Conservation (phyloP, 1,140 invertebrate genomes). For the Tyrophagus putrescentiae region DNA sequence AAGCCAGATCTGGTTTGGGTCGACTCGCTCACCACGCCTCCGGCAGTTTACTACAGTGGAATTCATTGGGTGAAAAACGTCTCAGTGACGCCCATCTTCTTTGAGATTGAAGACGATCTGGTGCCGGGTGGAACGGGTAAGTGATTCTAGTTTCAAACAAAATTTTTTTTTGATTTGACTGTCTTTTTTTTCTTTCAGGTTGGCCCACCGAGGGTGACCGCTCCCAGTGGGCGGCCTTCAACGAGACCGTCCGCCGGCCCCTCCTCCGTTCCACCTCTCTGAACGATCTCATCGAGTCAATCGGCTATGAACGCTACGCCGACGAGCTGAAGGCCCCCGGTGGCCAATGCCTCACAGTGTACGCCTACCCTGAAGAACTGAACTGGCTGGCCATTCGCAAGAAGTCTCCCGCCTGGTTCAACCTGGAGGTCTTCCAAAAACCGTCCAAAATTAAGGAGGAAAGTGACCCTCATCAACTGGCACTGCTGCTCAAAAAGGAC, state of each 20-base stretch:
- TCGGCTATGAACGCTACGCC: not conserved
- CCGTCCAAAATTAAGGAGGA: not conserved
- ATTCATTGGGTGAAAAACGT: constrained; percentile 18
- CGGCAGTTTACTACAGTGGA: not conserved
- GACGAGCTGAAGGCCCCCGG: not conserved
- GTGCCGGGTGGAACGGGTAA: not conserved
- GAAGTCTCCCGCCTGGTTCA: not conserved
- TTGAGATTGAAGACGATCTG: constrained; percentile 5
- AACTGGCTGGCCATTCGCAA: constrained; percentile 11
- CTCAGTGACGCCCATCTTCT: constrained; percentile 3
- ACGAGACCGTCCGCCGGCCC: not conserved
- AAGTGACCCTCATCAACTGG: not conserved
- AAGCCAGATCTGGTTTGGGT: not conserved
- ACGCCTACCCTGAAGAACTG: constrained; percentile 19
- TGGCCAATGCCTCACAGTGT: constrained; percentile 10
- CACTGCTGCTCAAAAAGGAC: no score
- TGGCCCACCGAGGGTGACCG: constrained; percentile 1
- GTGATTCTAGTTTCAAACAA: not conserved
- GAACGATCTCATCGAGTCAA: not conserved
- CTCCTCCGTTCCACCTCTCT: not conserved
- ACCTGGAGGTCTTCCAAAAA: constrained; percentile 2
- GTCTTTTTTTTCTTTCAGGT: not conserved
- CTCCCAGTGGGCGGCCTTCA: not conserved
- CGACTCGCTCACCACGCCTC: no score
- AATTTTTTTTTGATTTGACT: not conserved